Evolutionary conservation across 2,888 invertebrate species (phyloP).

Genomic region (Auanema sp.): DNA sequence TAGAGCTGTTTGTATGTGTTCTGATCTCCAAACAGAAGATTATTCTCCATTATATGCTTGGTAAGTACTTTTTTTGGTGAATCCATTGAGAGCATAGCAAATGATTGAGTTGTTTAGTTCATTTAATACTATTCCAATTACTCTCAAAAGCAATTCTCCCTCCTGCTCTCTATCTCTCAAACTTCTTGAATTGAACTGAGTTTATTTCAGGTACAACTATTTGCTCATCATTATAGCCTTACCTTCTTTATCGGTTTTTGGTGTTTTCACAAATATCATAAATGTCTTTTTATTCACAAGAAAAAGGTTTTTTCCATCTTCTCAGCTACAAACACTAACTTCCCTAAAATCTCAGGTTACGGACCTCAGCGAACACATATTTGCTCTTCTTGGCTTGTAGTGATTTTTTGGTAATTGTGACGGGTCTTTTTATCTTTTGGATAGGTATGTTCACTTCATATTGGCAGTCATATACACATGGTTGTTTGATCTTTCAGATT

Average conservation of each 20-base stretch:
- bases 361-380: slow-evolving; percentile 61
- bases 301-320: slow-evolving; percentile 30
- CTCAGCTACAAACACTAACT: not conserved
- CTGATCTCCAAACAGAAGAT: slow-evolving; percentile 61
- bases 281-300: slow-evolving; percentile 62
- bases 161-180: not conserved
- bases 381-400: slow-evolving; percentile 59
- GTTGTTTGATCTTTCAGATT: slow-evolving; percentile 21
- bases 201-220: slow-evolving; percentile 41
- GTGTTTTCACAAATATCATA: slow-evolving; percentile 61
- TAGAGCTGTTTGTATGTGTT: slow-evolving; percentile 50
- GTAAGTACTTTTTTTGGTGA: slow-evolving; percentile 23
- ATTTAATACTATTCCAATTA: not conserved
- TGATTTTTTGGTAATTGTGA: slow-evolving; percentile 63
- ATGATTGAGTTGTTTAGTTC: not conserved
- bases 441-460: slow-evolving; percentile 37
- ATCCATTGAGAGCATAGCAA: not conserved
- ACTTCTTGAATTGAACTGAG: not conserved
- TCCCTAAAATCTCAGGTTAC: slow-evolving; percentile 21
- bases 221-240: slow-evolving; percentile 57
- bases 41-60: slow-evolving; percentile 62
- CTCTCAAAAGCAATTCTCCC: not conserved
- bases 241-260: slow-evolving; percentile 60
- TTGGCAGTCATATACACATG: not conserved
- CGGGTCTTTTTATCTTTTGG: slow-evolving; percentile 64